Evolutionary conservation across 1,140 invertebrate genomes (phyloP).

Genomic region (Lamellibrachia luymesi): DNA sequence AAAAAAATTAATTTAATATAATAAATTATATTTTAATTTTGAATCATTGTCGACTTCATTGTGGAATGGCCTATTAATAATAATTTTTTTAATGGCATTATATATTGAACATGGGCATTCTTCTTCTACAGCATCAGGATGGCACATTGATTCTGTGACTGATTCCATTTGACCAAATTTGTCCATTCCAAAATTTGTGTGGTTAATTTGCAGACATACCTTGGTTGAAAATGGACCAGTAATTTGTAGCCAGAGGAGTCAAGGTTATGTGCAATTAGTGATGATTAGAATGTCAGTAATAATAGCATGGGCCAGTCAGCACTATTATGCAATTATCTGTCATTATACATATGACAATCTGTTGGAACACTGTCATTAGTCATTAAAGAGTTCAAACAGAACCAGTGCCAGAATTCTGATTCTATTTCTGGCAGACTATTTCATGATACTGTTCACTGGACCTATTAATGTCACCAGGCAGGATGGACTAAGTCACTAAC

Average conservation of each 20-base stretch:
- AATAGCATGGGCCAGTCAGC: neutral
- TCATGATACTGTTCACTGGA: neutral
- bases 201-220: neutral
- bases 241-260: neutral
- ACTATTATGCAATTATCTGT: neutral
- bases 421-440: neutral
- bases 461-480: neutral
- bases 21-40: too few relatives aligned
- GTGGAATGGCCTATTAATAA: too few relatives aligned
- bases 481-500: neutral
- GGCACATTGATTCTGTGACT: neutral
- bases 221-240: neutral
- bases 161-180: neutral
- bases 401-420: too few relatives aligned
- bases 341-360: neutral
- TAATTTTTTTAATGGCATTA: too few relatives aligned
- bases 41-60: too few relatives aligned
- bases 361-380: neutral
- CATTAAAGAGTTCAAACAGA: neutral
- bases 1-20: too few relatives aligned
- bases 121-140: too few relatives aligned
- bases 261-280: neutral
- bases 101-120: too few relatives aligned
- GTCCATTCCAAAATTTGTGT: neutral
- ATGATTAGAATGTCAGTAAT: constrained; percentile 5